Base-by-base conservation (phyloP, 2,888 invertebrate genomes). In the Eupithecia tripunctaria region DNA sequence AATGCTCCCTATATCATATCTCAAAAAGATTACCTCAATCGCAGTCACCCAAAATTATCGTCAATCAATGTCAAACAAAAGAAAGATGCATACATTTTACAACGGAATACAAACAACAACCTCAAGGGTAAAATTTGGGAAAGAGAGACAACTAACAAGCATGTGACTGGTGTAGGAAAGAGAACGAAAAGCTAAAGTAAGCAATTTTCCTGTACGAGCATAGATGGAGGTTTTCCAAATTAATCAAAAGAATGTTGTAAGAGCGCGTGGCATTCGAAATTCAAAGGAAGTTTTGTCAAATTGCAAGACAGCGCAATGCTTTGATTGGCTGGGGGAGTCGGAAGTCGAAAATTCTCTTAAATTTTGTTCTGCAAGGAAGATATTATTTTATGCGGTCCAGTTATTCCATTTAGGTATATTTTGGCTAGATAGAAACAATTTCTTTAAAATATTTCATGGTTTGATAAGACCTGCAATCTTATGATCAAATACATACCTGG, bases 191-290 rank as follows among this genome's bases (percentile, higher is more conserved):
- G 3, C 51, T 1, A 51, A 51, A 3, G n/a, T 25, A 56, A 56
- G 12, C 14, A 14, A 56, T 14, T 25, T 56, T 56, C 56, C 1
- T 10, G 21, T 21, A 21, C 21, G 8, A 12, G 12, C 56, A 25
- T 25, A 14, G 14, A 56, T 56, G 56, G 14, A 56, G 56, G 2
- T 60, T 41, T 64, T 41, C 25, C 65, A 41, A 29, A 21, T 36
- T 59, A 56, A 72, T 47, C 56, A 29, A 60, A 15, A 60, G 29
- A 60, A 60, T 18, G 29, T 12, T 60, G 29, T 29, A 60, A 29
- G 18, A 29, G 29, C 25, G 56, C 56, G 51, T 21, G 51, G 21
- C 51, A 36, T 70, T 68, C 32, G 47, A 60, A 70, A 67, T 27
- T 65, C 29, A 29, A 25, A 38, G 29, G 15, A 70, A 38, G 56